Conservation (phyloP, 2,888 invertebrate genomes). For the Anaspis maculata region DNA sequence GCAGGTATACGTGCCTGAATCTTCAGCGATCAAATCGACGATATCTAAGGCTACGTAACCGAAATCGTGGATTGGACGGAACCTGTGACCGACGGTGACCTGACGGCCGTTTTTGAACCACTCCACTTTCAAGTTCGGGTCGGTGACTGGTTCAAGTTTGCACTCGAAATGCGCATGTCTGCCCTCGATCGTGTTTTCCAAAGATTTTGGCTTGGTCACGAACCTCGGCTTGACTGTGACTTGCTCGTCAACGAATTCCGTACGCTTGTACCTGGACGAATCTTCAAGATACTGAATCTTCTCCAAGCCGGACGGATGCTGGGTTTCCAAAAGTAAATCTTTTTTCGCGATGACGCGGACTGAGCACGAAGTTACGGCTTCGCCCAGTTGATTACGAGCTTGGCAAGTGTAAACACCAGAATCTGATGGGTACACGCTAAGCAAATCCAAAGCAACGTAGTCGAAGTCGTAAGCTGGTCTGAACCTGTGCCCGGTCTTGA, state of each 20-base stretch:
- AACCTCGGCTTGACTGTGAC: slow-evolving; percentile 79
- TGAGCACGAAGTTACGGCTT: slow-evolving; percentile 88
- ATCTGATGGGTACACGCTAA: slow-evolving; percentile 96
- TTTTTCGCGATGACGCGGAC: slow-evolving; percentile 83
- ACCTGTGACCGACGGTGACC: slow-evolving; percentile 88
- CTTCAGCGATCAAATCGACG: slow-evolving; percentile 91
- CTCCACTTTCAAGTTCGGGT: slow-evolving; percentile 91
- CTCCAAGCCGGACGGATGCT: slow-evolving; percentile 84
- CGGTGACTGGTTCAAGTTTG: slow-evolving; percentile 93
- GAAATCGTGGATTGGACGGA: slow-evolving; percentile 95
- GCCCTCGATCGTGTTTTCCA: slow-evolving; percentile 78
- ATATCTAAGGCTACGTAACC: slow-evolving; percentile 97
- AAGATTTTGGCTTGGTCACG: slow-evolving; percentile 77
- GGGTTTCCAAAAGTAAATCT: slow-evolving; percentile 78
- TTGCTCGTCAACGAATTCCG: slow-evolving; percentile 72
- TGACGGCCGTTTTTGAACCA: slow-evolving; percentile 95
- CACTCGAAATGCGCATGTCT: slow-evolving; percentile 96
- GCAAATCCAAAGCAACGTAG: slow-evolving; percentile 90
- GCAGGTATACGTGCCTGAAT: slow-evolving; percentile 89
- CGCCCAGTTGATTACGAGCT: slow-evolving; percentile 89
- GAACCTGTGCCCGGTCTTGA: slow-evolving; percentile 89
- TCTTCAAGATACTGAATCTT: slow-evolving; percentile 90
- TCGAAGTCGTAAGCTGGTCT: slow-evolving; percentile 95
- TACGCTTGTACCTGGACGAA: slow-evolving; percentile 73
- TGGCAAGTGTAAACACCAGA: slow-evolving; percentile 93